These are phyloP conservation scores for Limnephilus lunatus DNA, from an alignment of 2,888 invertebrate genomes.

Conservation along the genomic window DNA sequence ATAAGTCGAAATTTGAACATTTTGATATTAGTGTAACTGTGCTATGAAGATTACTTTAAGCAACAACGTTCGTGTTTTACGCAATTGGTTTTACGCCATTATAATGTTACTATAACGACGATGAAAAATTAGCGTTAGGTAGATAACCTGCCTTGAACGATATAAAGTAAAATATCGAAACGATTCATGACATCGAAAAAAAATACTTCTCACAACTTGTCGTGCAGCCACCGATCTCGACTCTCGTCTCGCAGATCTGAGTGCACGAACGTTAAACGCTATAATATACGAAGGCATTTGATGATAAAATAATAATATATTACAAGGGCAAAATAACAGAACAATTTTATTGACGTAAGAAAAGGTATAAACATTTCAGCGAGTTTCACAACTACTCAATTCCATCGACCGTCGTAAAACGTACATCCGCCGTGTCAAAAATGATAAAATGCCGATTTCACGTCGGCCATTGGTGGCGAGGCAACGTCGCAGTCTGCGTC, in stretches of 20 bases:
- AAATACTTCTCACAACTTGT: background rate
- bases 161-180: too few species aligned
- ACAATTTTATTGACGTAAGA: constrained; percentile 48
- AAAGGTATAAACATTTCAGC: constrained; percentile 47
- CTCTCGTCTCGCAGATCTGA: background rate
- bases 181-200: background rate
- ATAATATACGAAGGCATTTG: background rate
- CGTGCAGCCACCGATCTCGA: background rate
- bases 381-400: constrained; percentile 47
- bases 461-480: constrained; percentile 40
- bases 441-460: constrained; percentile 52
- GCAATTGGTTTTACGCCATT: background rate
- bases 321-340: constrained; percentile 49
- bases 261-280: background rate
- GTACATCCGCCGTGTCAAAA: constrained; percentile 49
- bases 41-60: background rate
- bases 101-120: too few species aligned
- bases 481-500: constrained; percentile 50
- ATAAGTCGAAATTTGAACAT: background rate
- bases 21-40: background rate
- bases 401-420: constrained; percentile 51
- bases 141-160: too few species aligned
- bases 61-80: background rate
- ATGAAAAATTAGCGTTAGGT: background rate
- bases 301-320: constrained; percentile 23